Evolutionary conservation across 53 echinoderm and acorn worm species (phyloP), one percentile per base, ranked within the genome.

Genomic region (Echinarachnius parma): DNA sequence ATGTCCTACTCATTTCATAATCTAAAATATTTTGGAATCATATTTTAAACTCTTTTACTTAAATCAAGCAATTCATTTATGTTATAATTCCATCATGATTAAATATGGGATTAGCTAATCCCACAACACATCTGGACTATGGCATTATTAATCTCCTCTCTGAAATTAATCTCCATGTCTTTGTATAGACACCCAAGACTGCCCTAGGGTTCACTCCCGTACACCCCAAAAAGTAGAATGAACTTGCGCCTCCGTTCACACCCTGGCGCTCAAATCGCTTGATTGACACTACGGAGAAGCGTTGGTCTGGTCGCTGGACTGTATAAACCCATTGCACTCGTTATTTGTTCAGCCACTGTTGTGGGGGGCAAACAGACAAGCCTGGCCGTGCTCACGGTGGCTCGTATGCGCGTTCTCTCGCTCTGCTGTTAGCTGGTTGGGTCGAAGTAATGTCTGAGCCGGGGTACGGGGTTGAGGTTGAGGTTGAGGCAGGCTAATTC

Each of bases 221-320:
- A 48, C 86, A 86, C 53, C 31, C 53, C n/a, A 50, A 86, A 72
- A 86, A 86, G 86, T 81, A 77, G 75, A 86, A 77, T 86, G 86
- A 86, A 86, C 86, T 60, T 78, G 77, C 22, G 55, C 19, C 36
- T 61, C n/a, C 52, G 31, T 82, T 86, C 76, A 76, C 86, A 86
- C 86, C 86, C 78, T 53, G n/a, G 58, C 54, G 64, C 66, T 9
- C 76, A 39, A 21, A 55, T 28, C 64, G 65, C 68, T 75, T 86
- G 86, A 86, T 86, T 86, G 86, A 86, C 86, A 77, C 78, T 60
- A 32, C 30, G 10, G 28, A 57, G 57, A 56, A 72, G 56, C 56
- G 74, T 72, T n/a, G n/a, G n/a, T n/a, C 26, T 44, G 74, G 74
- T 72, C 55, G 57, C 39, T 55, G 74, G 74, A 56, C 74, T 72